Base-by-base conservation (phyloP, 2,888 invertebrate species). In the Heteropelma amictum region DNA sequence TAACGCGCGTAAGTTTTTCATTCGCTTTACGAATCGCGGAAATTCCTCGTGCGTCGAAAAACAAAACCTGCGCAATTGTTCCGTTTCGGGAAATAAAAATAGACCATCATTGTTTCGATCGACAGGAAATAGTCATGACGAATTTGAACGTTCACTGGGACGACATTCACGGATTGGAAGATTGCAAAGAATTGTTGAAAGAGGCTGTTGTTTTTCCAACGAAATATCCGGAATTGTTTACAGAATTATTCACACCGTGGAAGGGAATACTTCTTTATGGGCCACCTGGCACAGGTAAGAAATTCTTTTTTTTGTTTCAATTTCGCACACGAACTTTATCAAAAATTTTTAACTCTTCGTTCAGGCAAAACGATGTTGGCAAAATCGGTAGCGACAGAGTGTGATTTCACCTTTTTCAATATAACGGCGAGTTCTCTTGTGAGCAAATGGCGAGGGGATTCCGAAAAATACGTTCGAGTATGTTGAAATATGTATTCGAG, bases 381-480 rank as follows among this genome's bases (percentile, higher is more conserved):
- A 0, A 95, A 95, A 88, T 96, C 97, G 0, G 93, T 96, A 1
- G 97, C 97, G 3, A 92, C 94, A 0, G 96, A 97, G 89, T 94
- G 95, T 77, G 92, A 90, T 2, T 92, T 93, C 73, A 96, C 96
- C 0, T 97, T 98, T 90, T 97, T 98, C 88, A 98, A 97, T 86
- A 93, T 98, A 10, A 94, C 96, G 1, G 95, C 96, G 73, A 96
- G 97, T 83, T 94, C 95, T 1, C 92, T 98, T 45, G 93, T 97
- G n/a, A 97, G 96, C 84, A 98, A 98, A 89, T 98, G 98, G 98
- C 91, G 98, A 28, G 98, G 98, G 0, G 98, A 98, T 82, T 97
- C 97, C 0, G 98, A 98, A 90, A 98, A 97, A 90, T 93, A 97
- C 81, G 92, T 98, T 45, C 93, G 96, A 90, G 95, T 95, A n/a